Evolutionary conservation across 2,113 vertebrate species (phyloP).

Genomic region (Protobothrops flavoviridis): DNA sequence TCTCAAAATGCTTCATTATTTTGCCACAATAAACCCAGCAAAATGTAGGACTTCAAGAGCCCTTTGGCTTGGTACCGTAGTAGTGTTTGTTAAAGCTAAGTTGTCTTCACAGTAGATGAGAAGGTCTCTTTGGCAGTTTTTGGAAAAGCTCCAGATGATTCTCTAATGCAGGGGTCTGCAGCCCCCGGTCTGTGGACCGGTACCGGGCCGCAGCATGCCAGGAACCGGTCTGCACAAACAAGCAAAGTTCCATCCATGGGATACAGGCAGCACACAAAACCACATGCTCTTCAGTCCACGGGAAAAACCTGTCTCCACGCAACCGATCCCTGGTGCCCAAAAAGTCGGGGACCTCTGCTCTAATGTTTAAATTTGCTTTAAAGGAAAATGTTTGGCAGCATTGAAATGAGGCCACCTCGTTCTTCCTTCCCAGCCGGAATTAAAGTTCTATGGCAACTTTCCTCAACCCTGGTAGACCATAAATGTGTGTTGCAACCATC

Average conservation of each 20-base stretch:
- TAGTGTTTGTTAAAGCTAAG: slow-evolving; percentile 27
- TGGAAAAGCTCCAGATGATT: slow-evolving; percentile 18
- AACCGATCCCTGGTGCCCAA: too few relatives aligned
- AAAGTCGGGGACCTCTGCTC: too few relatives aligned
- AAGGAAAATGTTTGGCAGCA: background rate
- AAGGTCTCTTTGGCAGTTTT: slow-evolving; percentile 24
- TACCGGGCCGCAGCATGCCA: too few relatives aligned
- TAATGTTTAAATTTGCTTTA: slow-evolving; percentile 23
- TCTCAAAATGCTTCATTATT: slow-evolving; percentile 16
- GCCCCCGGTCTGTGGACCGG: too few relatives aligned
- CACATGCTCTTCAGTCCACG: too few relatives aligned
- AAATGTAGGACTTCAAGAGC: slow-evolving; percentile 41
- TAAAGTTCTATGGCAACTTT: too few relatives aligned
- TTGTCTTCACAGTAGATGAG: slow-evolving; percentile 14
- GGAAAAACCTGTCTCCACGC: too few relatives aligned
- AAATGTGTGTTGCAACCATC: background rate
- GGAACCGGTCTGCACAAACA: too few relatives aligned
- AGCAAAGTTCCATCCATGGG: too few relatives aligned
- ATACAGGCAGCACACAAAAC: too few relatives aligned
- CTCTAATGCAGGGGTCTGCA: background rate
- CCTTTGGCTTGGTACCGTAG: background rate
- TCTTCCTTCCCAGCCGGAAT: slow-evolving; percentile 9
- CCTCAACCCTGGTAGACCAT: background rate
- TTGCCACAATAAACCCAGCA: slow-evolving; percentile 43
- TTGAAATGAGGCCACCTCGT: background rate